Base-by-base conservation (phyloP, 2,113 vertebrate genomes). In the Microcebus jonahi region DNA sequence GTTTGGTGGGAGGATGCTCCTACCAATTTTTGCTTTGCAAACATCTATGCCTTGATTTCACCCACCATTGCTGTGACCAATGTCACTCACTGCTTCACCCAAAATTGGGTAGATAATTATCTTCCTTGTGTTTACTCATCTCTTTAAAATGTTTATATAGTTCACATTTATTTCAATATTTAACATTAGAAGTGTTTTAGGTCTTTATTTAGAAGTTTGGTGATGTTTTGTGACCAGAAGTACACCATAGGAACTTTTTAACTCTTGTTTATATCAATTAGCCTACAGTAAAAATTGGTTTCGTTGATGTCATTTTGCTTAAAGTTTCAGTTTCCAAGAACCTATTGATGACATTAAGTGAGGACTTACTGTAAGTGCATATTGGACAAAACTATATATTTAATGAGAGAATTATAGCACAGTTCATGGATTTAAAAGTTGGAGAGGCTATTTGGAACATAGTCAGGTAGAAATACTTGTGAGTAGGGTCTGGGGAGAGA, bases 351-450 rank as follows among this genome's bases (percentile, higher is more conserved):
- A 75, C 25, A 45, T 45, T 75, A 61, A 61, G 59, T 12, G 71
- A 75, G 39, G 71, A 75, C 71, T 75, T 75, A 45, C 20, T 63
- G 14, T 75, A 86, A 97, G 79, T 3, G 39, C 57, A 81, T 91
- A 36, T 73, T 91, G 90, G 90, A 39, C 76, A 86, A 83, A 94
- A 77, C 80, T 94, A 0, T n/a, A 25, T 29, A 31, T 55, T 80
- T 57, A 84, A 68, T 42, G 63, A 67, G 45, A 70, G 84, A 90
- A 73, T 85, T 91, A n/a, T 17, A 94, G 84, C 82, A 95, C 92
- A 96, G 91, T 71, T 88, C 95, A 97, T 92, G 90, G 90, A 77
- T 83, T 15, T 96, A 95, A 48, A 83, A 86, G 55, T 89, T 86
- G 61, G 39, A 94, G 87, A 45, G 36, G 65, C 1, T 95, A 84